These are phyloP conservation scores for Limanda limanda DNA, from an alignment of 2,113 vertebrate species.

Conservation along the genomic window DNA sequence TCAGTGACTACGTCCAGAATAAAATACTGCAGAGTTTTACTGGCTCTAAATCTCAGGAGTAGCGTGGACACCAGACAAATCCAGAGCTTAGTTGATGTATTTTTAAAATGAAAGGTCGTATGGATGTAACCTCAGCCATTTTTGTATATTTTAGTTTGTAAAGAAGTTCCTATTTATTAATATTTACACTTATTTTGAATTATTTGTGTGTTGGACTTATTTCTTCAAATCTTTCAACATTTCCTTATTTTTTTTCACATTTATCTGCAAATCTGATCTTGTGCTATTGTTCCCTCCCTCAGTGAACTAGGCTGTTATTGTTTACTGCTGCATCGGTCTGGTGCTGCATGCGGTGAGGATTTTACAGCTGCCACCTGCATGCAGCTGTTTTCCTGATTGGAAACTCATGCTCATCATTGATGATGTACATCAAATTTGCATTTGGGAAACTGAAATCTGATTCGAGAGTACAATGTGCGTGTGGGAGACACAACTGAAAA, in stretches of 20 bases:
- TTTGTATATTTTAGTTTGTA: too few relatives aligned
- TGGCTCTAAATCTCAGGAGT: too few relatives aligned
- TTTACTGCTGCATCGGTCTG: constrained; percentile 13
- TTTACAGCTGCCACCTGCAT: constrained; percentile 36
- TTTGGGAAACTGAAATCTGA: constrained; percentile 3
- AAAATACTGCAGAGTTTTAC: neutral
- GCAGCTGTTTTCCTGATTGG: constrained; percentile 32
- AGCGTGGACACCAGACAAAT: too few relatives aligned
- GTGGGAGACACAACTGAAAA: neutral
- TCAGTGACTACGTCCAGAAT: too few relatives aligned
- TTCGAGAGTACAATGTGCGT: neutral
- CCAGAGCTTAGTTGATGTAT: too few relatives aligned
- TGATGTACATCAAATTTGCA: constrained; percentile 4
- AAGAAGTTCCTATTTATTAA: too few relatives aligned
- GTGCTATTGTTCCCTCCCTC: constrained; percentile 7
- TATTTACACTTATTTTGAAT: too few relatives aligned
- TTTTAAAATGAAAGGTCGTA: too few relatives aligned
- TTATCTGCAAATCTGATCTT: neutral
- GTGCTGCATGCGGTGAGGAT: constrained; percentile 20
- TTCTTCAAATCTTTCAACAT: too few relatives aligned
- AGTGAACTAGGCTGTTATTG: constrained; percentile 22
- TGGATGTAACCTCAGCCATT: too few relatives aligned
- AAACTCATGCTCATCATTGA: constrained; percentile 13
- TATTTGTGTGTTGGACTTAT: too few relatives aligned
- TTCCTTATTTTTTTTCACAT: neutral